These are phyloP conservation scores for Dryadula phaetusa DNA, from an alignment of 2,888 invertebrate genomes.

Conservation along the genomic window DNA sequence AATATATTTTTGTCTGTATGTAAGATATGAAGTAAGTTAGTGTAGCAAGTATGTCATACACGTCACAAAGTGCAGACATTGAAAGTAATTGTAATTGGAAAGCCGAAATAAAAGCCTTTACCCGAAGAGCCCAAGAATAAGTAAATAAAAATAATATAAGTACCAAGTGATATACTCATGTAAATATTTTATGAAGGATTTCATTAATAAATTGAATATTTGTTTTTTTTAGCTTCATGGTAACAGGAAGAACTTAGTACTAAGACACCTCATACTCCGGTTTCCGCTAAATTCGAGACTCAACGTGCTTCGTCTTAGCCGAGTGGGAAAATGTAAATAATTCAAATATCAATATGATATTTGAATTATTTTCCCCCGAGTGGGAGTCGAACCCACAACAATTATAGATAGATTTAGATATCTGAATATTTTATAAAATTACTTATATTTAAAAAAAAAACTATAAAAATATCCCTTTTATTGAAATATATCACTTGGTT, in stretches of 20 bases:
- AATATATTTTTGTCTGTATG: neutral
- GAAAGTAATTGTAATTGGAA: conserved; percentile 37
- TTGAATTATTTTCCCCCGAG: too few species aligned
- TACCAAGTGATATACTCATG: conserved; percentile 28
- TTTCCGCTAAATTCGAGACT: too few species aligned
- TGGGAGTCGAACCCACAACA: too few species aligned
- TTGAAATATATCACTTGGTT: conserved; percentile 14
- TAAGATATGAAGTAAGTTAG: conserved; percentile 21
- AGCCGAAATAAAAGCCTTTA: conserved; percentile 47
- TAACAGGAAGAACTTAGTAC: neutral
- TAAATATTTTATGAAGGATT: neutral
- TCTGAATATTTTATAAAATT: too few species aligned
- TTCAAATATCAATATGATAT: too few species aligned
- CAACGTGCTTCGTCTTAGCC: too few species aligned
- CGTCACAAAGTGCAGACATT: conserved; percentile 29
- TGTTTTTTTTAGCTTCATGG: neutral
- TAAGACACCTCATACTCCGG: neutral
- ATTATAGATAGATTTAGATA: too few species aligned
- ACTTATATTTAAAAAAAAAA: neutral
- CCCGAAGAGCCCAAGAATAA: conserved; percentile 50
- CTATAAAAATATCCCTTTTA: neutral
- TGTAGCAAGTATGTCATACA: conserved; percentile 28
- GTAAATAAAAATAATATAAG: conserved; percentile 33
- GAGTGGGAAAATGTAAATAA: too few species aligned
- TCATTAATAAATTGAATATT: neutral